Conservation (phyloP, 2,797 vertebrate genomes). For the Myripristis murdjan region DNA sequence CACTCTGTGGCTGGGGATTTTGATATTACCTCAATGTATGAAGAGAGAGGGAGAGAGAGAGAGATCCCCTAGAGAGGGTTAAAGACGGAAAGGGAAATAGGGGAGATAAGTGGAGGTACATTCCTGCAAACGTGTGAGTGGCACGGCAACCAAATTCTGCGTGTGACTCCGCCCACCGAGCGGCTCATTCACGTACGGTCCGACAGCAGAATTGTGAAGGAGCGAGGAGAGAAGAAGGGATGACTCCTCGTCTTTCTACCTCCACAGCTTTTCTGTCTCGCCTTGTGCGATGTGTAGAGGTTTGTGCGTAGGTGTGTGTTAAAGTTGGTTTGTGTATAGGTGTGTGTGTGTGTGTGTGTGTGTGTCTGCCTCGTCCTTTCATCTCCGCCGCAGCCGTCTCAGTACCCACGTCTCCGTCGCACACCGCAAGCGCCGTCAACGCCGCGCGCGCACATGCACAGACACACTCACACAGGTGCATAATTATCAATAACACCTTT, state of each 20-base stretch:
- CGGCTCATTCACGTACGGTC: neutral
- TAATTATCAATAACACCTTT: slow-evolving; percentile 46
- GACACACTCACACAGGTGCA: slow-evolving; percentile 16
- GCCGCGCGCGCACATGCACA: slow-evolving; percentile 3
- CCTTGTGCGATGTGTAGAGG: no score
- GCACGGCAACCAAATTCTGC: no score
- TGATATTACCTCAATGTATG: slow-evolving; percentile 70
- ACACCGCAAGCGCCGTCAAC: slow-evolving; percentile 15
- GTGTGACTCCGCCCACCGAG: slow-evolving; percentile 33
- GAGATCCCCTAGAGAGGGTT: slow-evolving; percentile 36
- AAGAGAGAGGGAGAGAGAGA: slow-evolving; percentile 43
- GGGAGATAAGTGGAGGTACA: slow-evolving; percentile 65
- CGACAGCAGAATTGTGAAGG: neutral
- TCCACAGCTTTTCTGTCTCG: slow-evolving; percentile 43
- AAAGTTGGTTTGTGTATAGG: no score
- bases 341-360: neutral
- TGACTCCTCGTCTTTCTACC: neutral
- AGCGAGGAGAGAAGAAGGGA: no score
- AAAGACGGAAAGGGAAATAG: slow-evolving; percentile 65
- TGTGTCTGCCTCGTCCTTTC: no score
- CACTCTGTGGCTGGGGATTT: slow-evolving; percentile 74
- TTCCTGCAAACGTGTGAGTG: slow-evolving; percentile 52
- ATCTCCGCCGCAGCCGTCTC: slow-evolving; percentile 37
- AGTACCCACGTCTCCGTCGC: slow-evolving; percentile 45
- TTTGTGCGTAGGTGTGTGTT: slow-evolving; percentile 40